Evolutionary conservation across 2,797 vertebrate genomes (phyloP), one percentile per base, ranked within the genome.

Genomic region (Lophius americanus): DNA sequence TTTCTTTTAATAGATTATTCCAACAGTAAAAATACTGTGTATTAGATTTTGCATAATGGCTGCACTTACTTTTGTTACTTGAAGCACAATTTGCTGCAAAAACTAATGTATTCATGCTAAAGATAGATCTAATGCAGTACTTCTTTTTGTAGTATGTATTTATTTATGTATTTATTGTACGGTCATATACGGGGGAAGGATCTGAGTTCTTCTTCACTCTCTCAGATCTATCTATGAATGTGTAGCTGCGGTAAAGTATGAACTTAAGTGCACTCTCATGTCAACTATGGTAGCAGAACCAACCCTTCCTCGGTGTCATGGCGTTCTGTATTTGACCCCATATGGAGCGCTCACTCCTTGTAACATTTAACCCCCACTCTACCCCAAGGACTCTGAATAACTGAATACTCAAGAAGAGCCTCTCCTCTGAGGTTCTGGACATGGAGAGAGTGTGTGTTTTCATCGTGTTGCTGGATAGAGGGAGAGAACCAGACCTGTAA

Each of bases 261-360:
- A 0, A 58, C 6, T 37, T 10, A 33, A 39, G 2, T 50, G 52
- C 36, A 14, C 49, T 7, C 4, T 44, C 11, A 5, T 3, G 9
- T 53, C 7, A 39, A 13, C 54, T 36, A 7, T 11, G 56, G 9
- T 11, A 70, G 1, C 33, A 64, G 41, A 9, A 35, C 5, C 42
- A 42, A 37, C 39, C 23, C 47, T n/a, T 59, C 46, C 9, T 51
- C 60, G 9, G 14, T 86, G 2, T 74, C 87, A 35, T 3, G 0
- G 3, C 7, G 73, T 50, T 67, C 53, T 37, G 50, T 44, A 23
- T 47, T 61, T 69, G 56, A 79, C 44, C 51, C 60, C 5, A 14
- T 47, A 46, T 7, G 13, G 32, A 51, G 33, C 44, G 51, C 69
- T 62, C 13, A 9, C 36, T 62, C 47, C 11, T 11, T 39, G 44